A percentile compares a stretch with the other conserved stretches of the same genome.
phyloP scores from a whole-genome alignment of 2,113 vertebrate species.

The Muntiacus reevesi region DNA sequence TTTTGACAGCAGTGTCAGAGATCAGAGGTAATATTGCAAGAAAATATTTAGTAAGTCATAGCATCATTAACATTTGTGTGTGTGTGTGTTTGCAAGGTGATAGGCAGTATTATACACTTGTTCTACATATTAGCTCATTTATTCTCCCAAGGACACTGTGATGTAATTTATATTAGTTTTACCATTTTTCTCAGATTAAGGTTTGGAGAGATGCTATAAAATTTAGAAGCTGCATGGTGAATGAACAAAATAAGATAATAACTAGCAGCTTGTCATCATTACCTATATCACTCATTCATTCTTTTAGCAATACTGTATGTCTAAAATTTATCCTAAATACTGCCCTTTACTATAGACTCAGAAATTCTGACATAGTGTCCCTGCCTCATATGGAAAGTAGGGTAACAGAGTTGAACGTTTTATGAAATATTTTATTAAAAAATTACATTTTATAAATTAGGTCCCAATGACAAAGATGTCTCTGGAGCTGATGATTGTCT shows the following conservation, averaged over 20 bases:
- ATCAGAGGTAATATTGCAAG: neutral
- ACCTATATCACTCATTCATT: neutral
- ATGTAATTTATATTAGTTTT: neutral
- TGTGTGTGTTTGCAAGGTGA: neutral
- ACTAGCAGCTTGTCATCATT: neutral
- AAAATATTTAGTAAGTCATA: neutral
- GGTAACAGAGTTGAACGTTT: neutral
- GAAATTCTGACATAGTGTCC: neutral
- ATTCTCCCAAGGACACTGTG: neutral
- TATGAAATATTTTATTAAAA: neutral
- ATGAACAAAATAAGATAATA: neutral
- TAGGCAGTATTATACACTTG: neutral
- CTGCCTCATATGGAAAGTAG: neutral
- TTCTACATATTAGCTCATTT: neutral
- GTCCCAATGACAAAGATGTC: neutral
- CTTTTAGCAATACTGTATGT: neutral
- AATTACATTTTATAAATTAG: neutral
- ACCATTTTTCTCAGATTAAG: neutral
- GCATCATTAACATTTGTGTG: neutral
- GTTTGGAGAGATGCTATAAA: neutral
- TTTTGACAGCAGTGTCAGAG: neutral
- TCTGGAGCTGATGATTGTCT: neutral
- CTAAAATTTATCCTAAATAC: neutral
- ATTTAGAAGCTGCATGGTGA: neutral
- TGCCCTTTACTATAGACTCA: neutral